Conservation (phyloP, 1,140 invertebrate species). For the Luehdorfia chinensis region DNA sequence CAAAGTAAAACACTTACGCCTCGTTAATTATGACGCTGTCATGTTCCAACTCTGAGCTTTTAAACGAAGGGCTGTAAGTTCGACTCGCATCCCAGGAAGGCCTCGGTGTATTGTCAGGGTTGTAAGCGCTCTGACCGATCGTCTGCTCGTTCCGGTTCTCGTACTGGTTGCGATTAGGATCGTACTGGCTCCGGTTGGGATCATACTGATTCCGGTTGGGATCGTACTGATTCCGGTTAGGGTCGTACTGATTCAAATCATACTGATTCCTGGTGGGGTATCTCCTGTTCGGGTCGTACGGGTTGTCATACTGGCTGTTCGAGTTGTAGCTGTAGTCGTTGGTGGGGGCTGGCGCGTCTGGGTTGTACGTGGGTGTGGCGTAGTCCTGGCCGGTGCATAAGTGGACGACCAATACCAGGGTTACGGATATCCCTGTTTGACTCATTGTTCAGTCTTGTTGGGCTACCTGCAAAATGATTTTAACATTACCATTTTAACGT, state of each 20-base stretch:
- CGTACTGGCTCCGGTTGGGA: constrained; percentile 44
- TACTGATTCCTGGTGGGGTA: constrained; percentile 42
- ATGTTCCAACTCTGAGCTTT: constrained; percentile 53
- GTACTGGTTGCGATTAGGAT: constrained; percentile 47
- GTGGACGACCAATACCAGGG: constrained; percentile 36
- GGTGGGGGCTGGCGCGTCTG: constrained; percentile 46
- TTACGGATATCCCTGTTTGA: constrained; percentile 42
- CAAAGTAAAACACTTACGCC: constrained; percentile 80
- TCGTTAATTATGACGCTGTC: constrained; percentile 79
- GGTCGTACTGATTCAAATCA: constrained; percentile 32
- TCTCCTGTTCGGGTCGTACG: constrained; percentile 51
- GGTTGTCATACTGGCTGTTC: constrained; percentile 56
- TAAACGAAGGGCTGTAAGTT: constrained; percentile 46
- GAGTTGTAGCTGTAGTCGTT: constrained; percentile 54
- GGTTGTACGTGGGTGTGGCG: constrained; percentile 48
- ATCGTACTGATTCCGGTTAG: constrained; percentile 46
- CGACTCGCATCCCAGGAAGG: constrained; percentile 50
- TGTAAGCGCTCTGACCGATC: constrained; percentile 41
- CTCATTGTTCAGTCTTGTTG: constrained; percentile 65
- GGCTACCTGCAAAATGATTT: constrained; percentile 12
- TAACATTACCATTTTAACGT: constrained; percentile 4
- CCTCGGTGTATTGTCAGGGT: constrained; percentile 44
- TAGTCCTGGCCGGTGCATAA: constrained; percentile 53
- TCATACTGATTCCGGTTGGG: constrained; percentile 38
- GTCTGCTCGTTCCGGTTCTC: constrained; percentile 49